Percentiles rank a stretch among this genome's conserved stretches.
phyloP scores from a whole-genome alignment of 2,797 vertebrate genomes.

The Luscinia megarhynchos region DNA sequence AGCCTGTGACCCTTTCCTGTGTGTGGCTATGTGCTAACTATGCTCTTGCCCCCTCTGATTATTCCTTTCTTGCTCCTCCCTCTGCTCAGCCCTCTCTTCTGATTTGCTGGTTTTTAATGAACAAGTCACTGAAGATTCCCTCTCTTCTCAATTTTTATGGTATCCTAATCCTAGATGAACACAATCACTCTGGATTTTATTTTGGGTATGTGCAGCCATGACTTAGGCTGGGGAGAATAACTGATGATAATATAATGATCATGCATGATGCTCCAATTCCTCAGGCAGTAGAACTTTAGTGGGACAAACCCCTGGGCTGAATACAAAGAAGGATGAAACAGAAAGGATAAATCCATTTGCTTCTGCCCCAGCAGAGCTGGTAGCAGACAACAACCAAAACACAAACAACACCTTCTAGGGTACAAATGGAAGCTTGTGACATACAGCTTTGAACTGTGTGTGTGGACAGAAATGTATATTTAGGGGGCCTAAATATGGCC shows the following conservation, averaged over 20 bases:
- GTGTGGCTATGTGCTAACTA: not conserved
- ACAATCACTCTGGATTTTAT: not conserved
- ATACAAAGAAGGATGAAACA: not conserved
- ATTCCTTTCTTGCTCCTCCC: not conserved
- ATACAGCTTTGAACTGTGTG: not conserved
- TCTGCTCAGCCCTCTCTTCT: not conserved
- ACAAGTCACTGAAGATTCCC: not conserved
- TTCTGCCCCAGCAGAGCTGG: not conserved
- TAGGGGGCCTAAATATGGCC: not conserved
- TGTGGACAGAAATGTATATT: not conserved
- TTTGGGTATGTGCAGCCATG: fast-evolving
- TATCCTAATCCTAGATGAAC: not conserved
- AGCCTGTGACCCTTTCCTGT: not conserved
- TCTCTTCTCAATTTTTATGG: not conserved
- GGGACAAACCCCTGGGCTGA: not conserved
- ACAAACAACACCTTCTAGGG: not conserved
- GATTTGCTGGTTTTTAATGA: not conserved
- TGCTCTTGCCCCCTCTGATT: not conserved
- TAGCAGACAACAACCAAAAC: not conserved
- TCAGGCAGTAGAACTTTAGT: not conserved
- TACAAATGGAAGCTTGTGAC: not conserved
- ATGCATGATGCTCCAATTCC: not conserved
- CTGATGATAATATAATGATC: not conserved
- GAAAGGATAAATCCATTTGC: not conserved
- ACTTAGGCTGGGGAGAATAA: not conserved